Percentiles rank a stretch among this genome's conserved stretches.
phyloP scores from a whole-genome alignment of 2,113 vertebrate species.

The Oceanites oceanicus region DNA sequence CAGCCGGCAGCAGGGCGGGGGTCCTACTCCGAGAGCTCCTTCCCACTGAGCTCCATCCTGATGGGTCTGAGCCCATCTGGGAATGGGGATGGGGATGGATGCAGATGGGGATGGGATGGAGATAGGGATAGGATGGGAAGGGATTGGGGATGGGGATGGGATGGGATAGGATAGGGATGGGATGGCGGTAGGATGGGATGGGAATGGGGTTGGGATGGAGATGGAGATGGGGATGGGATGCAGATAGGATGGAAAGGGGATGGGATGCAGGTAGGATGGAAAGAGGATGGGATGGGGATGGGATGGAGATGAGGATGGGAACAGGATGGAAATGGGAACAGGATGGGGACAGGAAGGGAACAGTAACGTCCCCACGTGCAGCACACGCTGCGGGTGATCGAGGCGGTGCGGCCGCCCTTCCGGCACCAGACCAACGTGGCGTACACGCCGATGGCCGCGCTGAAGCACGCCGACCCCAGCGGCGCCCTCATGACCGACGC shows the following conservation, averaged over 20 bases:
- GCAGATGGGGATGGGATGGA: not conserved
- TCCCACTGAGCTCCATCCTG: not conserved
- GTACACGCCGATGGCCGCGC: constrained; percentile 35
- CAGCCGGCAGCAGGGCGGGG: not conserved
- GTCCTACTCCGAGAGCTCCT: accelerated
- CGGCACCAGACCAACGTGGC: constrained; percentile 47
- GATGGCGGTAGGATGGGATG: too few species aligned
- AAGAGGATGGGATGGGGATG: too few species aligned
- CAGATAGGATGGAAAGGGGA: not conserved
- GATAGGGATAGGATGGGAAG: not conserved
- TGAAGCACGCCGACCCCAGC: constrained; percentile 57
- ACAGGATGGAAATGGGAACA: not conserved
- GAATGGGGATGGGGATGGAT: not conserved
- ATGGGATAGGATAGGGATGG: too few species aligned
- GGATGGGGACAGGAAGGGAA: not conserved
- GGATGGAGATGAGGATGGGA: too few species aligned
- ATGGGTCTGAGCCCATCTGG: not conserved
- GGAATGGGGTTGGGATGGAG: not conserved
- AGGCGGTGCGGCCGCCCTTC: constrained; percentile 25
- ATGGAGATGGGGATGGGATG: too few species aligned
- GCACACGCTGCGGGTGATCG: constrained; percentile 59
- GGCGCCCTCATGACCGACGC: constrained; percentile 18
- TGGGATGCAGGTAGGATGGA: too few species aligned
- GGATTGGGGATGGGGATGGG: not conserved
- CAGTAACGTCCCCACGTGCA: not conserved